phyloP scores from a whole-genome alignment of 2,113 vertebrate genomes.

The Cyanoramphus novaezelandiae region DNA sequence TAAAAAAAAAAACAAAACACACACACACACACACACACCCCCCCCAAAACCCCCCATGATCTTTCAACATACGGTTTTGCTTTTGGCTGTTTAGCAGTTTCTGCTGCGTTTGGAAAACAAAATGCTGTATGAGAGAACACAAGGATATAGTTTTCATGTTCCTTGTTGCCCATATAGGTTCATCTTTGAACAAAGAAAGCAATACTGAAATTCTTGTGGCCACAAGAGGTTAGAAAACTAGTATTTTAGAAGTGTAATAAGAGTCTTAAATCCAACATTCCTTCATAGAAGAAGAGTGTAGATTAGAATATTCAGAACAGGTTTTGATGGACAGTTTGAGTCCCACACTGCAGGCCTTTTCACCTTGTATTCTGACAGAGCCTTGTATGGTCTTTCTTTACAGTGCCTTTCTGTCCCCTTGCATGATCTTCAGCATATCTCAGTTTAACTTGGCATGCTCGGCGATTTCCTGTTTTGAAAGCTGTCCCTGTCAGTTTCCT shows the following conservation, averaged over 20 bases:
- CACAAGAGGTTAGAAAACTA: background rate
- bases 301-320: background rate
- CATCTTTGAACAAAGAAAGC: background rate
- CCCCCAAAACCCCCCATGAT: background rate
- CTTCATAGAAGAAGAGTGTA: background rate
- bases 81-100: constrained; percentile 33
- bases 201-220: background rate
- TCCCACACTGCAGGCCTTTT: background rate
- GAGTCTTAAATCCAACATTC: background rate
- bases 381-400: background rate
- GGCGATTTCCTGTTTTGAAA: constrained; percentile 39
- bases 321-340: background rate
- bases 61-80: background rate
- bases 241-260: background rate
- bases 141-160: background rate
- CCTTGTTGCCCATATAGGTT: background rate
- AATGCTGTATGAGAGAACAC: background rate
- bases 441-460: background rate
- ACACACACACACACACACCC: too few relatives aligned
- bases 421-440: background rate
- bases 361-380: background rate
- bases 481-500: background rate
- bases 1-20: too few relatives aligned
- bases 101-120: background rate
- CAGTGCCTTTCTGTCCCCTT: background rate